Evolutionary conservation across 2,113 vertebrate species (phyloP).

Genomic region (Prinia subflava): DNA sequence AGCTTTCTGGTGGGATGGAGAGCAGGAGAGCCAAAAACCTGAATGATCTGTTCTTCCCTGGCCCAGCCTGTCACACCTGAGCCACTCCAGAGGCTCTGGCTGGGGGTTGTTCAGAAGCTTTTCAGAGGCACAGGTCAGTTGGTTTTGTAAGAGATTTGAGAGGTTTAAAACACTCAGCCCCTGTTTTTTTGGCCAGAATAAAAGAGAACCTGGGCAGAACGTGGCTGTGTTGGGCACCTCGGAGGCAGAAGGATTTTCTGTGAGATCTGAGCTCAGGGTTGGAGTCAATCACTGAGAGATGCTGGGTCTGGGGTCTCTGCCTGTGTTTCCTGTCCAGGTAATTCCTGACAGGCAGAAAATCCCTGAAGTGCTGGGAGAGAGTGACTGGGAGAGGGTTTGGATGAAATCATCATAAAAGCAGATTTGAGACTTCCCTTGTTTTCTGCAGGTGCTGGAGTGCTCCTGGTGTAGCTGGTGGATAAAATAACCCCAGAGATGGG

Average conservation of each 20-base stretch:
- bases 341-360: neutral
- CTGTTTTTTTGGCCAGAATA: neutral
- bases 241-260: neutral
- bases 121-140: neutral
- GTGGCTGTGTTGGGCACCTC: neutral
- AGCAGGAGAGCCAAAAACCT: neutral
- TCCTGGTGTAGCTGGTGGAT: neutral
- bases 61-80: neutral
- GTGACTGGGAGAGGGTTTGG: neutral
- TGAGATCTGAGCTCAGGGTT: accelerated
- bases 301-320: neutral
- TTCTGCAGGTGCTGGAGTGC: neutral
- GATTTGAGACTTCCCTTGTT: neutral
- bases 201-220: neutral
- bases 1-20: neutral
- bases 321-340: neutral
- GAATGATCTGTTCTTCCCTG: neutral
- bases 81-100: neutral
- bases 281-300: neutral
- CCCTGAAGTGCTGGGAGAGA: neutral
- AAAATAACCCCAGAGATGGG: accelerated
- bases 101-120: neutral
- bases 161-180: neutral
- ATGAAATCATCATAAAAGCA: neutral
- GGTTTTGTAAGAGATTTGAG: neutral